Conservation (phyloP, 2,888 invertebrate genomes). For the Meganola albula region DNA sequence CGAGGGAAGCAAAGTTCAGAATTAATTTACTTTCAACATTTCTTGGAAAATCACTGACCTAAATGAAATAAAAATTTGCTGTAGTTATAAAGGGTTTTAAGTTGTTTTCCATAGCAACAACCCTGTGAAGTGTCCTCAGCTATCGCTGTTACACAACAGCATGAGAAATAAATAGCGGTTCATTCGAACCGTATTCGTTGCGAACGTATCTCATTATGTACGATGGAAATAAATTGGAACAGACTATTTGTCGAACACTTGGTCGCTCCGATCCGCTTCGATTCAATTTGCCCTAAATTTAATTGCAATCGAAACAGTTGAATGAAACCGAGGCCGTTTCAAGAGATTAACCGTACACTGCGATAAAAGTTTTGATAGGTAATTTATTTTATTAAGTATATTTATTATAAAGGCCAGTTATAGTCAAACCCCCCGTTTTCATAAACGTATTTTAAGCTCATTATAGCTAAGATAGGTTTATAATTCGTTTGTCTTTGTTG, state of each 20-base stretch:
- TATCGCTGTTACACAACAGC: conserved; percentile 43
- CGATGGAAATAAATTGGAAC: conserved; percentile 64
- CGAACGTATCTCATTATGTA: conserved; percentile 68
- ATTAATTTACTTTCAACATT: no score
- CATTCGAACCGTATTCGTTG: conserved; percentile 50
- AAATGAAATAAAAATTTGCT: no score
- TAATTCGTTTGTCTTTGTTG: no score
- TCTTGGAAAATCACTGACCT: no score
- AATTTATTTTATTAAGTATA: conserved; percentile 27
- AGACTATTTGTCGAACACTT: conserved; percentile 73
- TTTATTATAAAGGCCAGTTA: no score
- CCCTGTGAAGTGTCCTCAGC: conserved; percentile 29
- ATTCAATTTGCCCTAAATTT: conserved; percentile 71
- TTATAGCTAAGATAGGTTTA: no score
- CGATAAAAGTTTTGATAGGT: conserved; percentile 29
- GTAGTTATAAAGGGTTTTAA: no score
- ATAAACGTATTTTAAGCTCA: no score
- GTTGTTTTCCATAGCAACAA: background rate
- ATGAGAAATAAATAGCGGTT: conserved; percentile 57
- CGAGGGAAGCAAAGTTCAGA: no score
- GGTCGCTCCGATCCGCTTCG: conserved; percentile 53
- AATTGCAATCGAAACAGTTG: conserved; percentile 66
- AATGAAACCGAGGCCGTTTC: conserved; percentile 57
- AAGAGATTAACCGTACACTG: conserved; percentile 45
- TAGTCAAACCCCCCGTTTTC: no score